These are phyloP conservation scores for Rhopalosiphum maidis DNA, from an alignment of 1,140 invertebrate genomes.

Conservation along the genomic window DNA sequence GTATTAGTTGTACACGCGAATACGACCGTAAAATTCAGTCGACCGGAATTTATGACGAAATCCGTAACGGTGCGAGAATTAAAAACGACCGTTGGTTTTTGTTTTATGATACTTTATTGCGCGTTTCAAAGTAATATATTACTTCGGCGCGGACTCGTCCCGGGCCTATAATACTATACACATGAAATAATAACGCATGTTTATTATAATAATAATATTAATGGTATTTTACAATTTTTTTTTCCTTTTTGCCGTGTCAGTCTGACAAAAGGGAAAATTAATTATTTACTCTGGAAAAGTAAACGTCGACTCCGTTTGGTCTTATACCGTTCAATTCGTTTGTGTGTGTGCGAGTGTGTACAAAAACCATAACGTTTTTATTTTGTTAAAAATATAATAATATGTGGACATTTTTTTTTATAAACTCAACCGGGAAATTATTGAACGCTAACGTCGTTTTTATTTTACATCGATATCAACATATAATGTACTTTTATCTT, in stretches of 20 bases:
- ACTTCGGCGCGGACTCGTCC: neutral
- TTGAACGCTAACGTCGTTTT: neutral
- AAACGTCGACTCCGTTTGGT: neutral
- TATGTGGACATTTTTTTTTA: neutral
- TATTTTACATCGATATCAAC: neutral
- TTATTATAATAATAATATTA: slow-evolving; percentile 17
- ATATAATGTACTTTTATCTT: neutral
- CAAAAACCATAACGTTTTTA: neutral
- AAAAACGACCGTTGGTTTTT: slow-evolving; percentile 17
- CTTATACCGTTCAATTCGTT: neutral
- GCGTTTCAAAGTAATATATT: neutral
- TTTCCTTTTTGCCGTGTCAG: neutral
- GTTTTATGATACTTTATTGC: slow-evolving; percentile 9
- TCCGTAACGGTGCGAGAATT: neutral
- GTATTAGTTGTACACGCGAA: neutral
- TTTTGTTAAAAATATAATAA: neutral
- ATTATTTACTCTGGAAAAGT: slow-evolving; percentile 1
- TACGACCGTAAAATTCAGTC: neutral
- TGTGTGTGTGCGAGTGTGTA: neutral
- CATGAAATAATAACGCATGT: neutral
- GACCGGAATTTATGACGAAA: slow-evolving; percentile 2
- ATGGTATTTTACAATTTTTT: neutral
- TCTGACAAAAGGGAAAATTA: neutral
- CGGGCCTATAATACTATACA: neutral
- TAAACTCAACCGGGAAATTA: neutral